phyloP scores from a whole-genome alignment of 2,888 invertebrate species.

The Nebria salina region DNA sequence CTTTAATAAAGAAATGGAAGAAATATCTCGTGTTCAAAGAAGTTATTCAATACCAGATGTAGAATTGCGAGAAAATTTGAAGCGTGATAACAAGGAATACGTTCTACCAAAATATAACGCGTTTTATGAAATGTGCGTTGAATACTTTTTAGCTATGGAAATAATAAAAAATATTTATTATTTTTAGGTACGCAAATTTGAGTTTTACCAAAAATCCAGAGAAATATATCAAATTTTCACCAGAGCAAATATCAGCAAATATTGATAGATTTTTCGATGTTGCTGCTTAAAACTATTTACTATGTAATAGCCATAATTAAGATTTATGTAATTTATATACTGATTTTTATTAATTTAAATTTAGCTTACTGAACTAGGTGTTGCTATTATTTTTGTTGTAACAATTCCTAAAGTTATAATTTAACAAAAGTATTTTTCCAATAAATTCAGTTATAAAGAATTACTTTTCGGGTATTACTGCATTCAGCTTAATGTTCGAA shows the following conservation, averaged over 20 bases:
- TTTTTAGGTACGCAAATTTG: conserved; percentile 72
- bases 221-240: conserved; percentile 92
- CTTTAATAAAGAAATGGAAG: conserved; percentile 96
- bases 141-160: too few species aligned
- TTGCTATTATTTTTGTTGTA: too few species aligned
- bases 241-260: conserved; percentile 82
- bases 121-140: conserved; percentile 78
- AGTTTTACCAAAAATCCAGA: conserved; percentile 93
- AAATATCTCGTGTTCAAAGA: conserved; percentile 83
- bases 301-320: too few species aligned
- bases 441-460: too few species aligned
- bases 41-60: conserved; percentile 94
- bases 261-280: conserved; percentile 94
- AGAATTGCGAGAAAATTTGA: conserved; percentile 86
- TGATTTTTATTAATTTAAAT: too few species aligned
- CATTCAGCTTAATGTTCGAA: too few species aligned
- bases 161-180: not conserved
- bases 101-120: conserved; percentile 86
- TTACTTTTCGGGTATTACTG: too few species aligned
- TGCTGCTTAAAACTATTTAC: conserved; percentile 77
- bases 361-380: too few species aligned
- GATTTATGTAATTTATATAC: too few species aligned
- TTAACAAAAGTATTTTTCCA: too few species aligned
- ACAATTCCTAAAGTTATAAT: too few species aligned
- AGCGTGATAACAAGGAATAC: conserved; percentile 88